Conservation (phyloP, 2,888 invertebrate genomes). For the Spatulosminthurus flaviceps region DNA sequence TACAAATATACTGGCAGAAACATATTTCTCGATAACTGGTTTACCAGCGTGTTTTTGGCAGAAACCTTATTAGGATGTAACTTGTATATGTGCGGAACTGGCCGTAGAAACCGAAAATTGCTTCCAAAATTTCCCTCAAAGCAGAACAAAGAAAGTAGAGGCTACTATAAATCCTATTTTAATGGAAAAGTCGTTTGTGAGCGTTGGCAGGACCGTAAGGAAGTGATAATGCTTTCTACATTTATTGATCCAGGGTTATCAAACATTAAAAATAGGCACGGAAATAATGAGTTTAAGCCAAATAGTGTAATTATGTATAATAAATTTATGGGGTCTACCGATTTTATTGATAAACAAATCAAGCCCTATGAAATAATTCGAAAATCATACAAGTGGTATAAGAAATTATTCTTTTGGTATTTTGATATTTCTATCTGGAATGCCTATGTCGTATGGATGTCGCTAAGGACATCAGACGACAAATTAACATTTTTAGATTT, state of each 20-base stretch:
- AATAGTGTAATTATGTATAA: background rate
- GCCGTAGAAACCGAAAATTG: background rate
- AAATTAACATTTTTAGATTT: background rate
- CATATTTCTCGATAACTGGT: background rate
- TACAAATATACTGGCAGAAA: background rate
- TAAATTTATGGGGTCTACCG: background rate
- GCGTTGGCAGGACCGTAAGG: background rate
- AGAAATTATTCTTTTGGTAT: background rate
- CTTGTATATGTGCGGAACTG: background rate
- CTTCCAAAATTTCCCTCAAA: background rate
- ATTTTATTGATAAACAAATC: slow-evolving; percentile 4
- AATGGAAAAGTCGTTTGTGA: background rate
- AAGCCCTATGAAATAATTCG: background rate
- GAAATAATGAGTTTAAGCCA: background rate
- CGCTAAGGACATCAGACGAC: background rate
- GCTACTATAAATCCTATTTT: background rate
- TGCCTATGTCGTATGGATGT: background rate
- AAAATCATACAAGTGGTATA: slow-evolving; percentile 11
- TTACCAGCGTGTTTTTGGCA: background rate
- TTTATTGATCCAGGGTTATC: background rate
- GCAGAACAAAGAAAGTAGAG: background rate
- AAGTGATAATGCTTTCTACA: background rate
- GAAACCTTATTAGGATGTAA: background rate
- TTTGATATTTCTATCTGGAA: background rate
- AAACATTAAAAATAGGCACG: background rate